Evolutionary conservation across 2,113 vertebrate genomes (phyloP), one percentile per base, ranked within the genome.

Genomic region (Murina feae): DNA sequence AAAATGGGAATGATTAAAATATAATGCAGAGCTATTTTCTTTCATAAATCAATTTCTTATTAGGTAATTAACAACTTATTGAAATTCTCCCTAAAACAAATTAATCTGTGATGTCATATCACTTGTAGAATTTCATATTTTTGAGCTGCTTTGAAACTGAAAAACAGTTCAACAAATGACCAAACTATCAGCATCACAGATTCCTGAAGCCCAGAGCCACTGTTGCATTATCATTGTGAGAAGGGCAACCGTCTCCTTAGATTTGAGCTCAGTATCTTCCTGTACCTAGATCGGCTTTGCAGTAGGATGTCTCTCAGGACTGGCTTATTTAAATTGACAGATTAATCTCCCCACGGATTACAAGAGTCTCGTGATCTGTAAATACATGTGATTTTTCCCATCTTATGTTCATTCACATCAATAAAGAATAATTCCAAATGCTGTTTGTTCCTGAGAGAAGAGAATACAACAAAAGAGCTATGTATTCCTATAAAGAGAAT

Each of bases 261-360:
- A 75, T 84, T 28, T 83, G 23, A 84, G 32, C 28, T 93, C 28
- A 18, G 12, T 85, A 14, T 81, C 35, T 63, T 30, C 32, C 5
- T 92, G 14, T 85, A 5, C 49, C 28, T 83, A 12, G 0, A 75
- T 79, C 86, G 71, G 10, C 23, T 93, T 81, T 47, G 11, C 8
- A 21, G 16, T 71, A 32, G 42, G 18, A 20, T 55, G 20, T 95
- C 79, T 80, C 23, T 75, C 37, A 80, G 32, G 20, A 2, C 2
- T 75, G 42, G 21, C 11, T 93, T 95, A 92, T 93, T 95, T 90
- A 95, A 84, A 90, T 53, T 80, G 78, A 47, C 65, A 93, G 37
- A 89, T 92, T 58, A 87, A 92, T 93, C 49, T 93, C 90, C 49
- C 81, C 13, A n/a, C 30, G 32, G 44, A 87, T 55, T 63, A 44